Percentiles rank a stretch among this genome's conserved stretches.
These are phyloP conservation scores for Actinemys pallida DNA, from an alignment of 2,113 vertebrate genomes.

Conservation along the genomic window DNA sequence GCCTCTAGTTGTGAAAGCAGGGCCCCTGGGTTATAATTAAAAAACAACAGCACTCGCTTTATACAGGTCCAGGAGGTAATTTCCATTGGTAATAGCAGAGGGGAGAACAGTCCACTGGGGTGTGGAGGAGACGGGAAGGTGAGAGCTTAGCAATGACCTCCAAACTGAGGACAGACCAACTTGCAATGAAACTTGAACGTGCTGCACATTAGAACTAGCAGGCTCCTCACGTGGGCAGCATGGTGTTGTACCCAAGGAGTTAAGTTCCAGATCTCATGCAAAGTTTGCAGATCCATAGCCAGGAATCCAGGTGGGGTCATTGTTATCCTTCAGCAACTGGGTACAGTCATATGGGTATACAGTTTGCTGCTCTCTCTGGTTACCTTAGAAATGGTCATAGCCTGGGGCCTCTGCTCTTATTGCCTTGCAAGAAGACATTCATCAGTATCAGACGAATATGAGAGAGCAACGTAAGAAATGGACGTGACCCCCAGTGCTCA, in stretches of 20 bases:
- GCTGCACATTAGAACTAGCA: neutral
- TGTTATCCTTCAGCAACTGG: neutral
- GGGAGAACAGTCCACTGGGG: accelerated
- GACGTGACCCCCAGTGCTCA: neutral
- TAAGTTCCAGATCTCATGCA: neutral
- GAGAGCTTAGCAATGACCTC: accelerated
- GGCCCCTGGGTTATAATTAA: accelerated
- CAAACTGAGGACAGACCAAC: neutral
- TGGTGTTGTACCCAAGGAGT: neutral
- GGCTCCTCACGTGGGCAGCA: neutral
- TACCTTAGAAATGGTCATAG: neutral
- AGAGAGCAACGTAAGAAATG: neutral
- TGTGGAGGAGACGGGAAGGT: accelerated
- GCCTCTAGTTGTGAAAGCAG: accelerated
- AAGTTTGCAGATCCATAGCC: neutral
- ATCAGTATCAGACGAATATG: neutral
- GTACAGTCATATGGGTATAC: neutral
- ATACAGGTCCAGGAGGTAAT: accelerated
- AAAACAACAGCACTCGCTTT: accelerated
- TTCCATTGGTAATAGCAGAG: neutral
- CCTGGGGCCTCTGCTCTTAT: neutral
- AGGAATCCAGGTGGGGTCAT: neutral
- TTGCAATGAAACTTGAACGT: accelerated
- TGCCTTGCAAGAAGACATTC: neutral
- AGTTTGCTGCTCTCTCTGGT: neutral